These are phyloP conservation scores for Loriculus beryllinus DNA, from an alignment of 2,797 vertebrate genomes.

Conservation along the genomic window DNA sequence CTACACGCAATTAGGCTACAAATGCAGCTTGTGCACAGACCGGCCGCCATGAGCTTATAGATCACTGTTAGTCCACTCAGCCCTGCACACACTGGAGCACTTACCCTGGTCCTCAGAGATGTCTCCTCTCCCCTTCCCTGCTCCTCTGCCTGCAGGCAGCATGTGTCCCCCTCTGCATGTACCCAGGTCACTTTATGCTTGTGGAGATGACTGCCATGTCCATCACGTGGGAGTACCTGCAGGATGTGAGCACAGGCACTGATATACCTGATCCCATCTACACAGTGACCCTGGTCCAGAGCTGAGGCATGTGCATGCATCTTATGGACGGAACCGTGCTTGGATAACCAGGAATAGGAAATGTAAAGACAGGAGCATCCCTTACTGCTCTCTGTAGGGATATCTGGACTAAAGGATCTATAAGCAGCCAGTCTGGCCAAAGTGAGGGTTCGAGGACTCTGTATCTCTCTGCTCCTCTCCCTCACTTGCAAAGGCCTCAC, in stretches of 20 bases:
- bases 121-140: fast-evolving
- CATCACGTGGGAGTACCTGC: fast-evolving
- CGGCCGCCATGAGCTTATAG: background rate
- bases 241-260: fast-evolving
- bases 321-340: background rate
- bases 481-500: background rate
- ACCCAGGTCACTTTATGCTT: background rate
- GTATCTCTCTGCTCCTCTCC: background rate
- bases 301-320: fast-evolving
- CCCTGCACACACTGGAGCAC: background rate
- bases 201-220: fast-evolving
- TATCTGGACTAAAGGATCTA: background rate
- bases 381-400: fast-evolving
- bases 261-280: fast-evolving
- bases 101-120: background rate
- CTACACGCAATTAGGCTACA: background rate
- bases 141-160: background rate
- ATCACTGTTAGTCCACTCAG: fast-evolving
- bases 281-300: fast-evolving
- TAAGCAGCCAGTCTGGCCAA: background rate
- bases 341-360: background rate
- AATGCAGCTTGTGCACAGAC: background rate
- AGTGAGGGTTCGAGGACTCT: background rate
- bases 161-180: fast-evolving
- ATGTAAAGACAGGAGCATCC: background rate